A percentile compares a stretch with the other conserved stretches of the same genome.
phyloP scores from a whole-genome alignment of 1,140 invertebrate species.

The Papilio glaucus region DNA sequence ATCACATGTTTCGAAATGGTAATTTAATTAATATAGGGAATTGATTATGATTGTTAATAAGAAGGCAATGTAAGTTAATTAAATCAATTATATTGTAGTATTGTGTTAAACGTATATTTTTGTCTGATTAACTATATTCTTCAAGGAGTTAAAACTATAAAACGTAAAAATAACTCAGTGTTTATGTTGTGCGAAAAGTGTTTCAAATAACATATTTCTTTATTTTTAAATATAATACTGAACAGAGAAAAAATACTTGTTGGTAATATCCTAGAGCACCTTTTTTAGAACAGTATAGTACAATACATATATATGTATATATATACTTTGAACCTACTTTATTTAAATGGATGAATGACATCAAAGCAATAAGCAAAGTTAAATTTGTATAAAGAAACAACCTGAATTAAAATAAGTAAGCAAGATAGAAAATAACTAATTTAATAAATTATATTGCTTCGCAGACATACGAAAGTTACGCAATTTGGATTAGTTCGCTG shows the following conservation, averaged over 20 bases:
- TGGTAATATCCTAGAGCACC: conserved; percentile 32
- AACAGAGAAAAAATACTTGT: neutral
- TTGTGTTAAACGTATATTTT: too few relatives aligned
- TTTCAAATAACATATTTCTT: neutral
- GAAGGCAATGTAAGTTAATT: too few relatives aligned
- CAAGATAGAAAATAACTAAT: too few relatives aligned
- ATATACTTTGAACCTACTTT: neutral
- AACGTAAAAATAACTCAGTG: neutral
- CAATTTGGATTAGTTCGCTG: neutral
- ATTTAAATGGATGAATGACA: neutral
- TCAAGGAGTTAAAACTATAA: too few relatives aligned
- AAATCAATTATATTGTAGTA: too few relatives aligned
- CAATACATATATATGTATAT: conserved; percentile 11
- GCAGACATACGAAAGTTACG: neutral
- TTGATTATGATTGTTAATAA: too few relatives aligned
- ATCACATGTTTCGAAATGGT: too few relatives aligned
- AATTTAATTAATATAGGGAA: too few relatives aligned
- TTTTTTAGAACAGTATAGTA: conserved; percentile 18
- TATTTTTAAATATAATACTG: neutral
- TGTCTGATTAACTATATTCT: too few relatives aligned
- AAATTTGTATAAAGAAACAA: neutral
- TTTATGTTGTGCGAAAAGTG: neutral
- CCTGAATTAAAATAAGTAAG: neutral
- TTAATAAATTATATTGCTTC: neutral
- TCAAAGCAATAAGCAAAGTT: neutral